Base-by-base conservation (phyloP, 2,113 vertebrate species). In the Zapus hudsonius region DNA sequence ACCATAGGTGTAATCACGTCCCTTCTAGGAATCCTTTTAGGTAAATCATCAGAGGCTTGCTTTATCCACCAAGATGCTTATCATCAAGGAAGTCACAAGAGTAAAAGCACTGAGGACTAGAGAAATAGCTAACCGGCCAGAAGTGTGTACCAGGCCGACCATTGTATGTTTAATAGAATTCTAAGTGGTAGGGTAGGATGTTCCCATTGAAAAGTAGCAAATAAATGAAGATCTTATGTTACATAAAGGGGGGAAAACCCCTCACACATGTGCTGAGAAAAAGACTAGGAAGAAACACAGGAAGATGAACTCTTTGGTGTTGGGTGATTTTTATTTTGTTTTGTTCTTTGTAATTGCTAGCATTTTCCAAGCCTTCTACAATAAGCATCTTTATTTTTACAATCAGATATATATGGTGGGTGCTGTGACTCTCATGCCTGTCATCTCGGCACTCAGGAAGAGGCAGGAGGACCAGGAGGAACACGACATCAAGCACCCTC, bases 31-130 rank as follows among this genome's bases (percentile, higher is more conserved):
- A 78, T 64, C 38, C 27, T 55, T 23, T 33, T 66, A 90, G 76
- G 52, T 76, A 83, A 93, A 85, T 87, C 75, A 82, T 67, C 44
- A 91, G 73, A 89, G 19, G 52, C 69, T 72, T 31, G 38, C 84
- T 85, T 88, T 63, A 61, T 73, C 82, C 74, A 91, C 27, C 38
- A 75, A 92, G 55, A 79, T 73, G 22, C 59, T 95, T 33, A 91
- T 38, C 64, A 76, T 44, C 19, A 76, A 63, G 23, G 44, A 42
- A 92, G 90, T 92, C 76, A 87, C 57, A 38, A 42, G 23, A 83
- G 23, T 25, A 25, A 55, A 89, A 47, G 90, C 33, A 44, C 3
- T 15, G 22, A 22, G 0, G 29, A 72, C 72, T 20, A 86, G 31
- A 72, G 33, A 95, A 81, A 88, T 72, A 29, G 75, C 87, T 86